Evolutionary conservation across 2,797 vertebrate species (phyloP), one percentile per base, ranked within the genome.

Genomic region (Chelidonichthys spinosus): DNA sequence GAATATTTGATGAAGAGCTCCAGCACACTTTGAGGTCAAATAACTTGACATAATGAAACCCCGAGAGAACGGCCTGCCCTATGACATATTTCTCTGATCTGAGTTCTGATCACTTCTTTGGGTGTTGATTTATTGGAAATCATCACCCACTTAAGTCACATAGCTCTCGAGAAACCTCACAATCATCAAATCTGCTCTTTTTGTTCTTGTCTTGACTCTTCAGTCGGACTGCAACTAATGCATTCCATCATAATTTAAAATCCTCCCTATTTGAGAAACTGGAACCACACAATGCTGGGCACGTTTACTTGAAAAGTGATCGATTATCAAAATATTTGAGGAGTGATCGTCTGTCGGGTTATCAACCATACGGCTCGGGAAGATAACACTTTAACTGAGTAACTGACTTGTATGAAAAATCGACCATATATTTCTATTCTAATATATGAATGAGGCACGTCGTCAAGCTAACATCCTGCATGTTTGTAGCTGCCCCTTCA

Each of bases 1-100:
- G 72, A 87, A 89, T 88, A 86, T 90, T 91, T 74, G 83, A 90
- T 89, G 25, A 89, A 89, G 85, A 84, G 79, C 76, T 76, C n/a
- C 82, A 66, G 74, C 82, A 76, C 89, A 72, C 84, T 88, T 83
- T 79, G 87, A 89, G 86, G 87, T 87, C 78, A 78, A 87, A 84
- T 78, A 72, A 73, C 85, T 88, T 85, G 78, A 83, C 87, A 84
- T 78, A 82, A 87, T 88, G 78, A 85, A 88, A 79, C 63, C 76
- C 71, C 15, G 7, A 52, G 85, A 89, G 81, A 82, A 76, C 74
- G 52, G 44, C 4, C 54, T 1, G 59, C 40, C 63, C 25, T 74
- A 86, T 82, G 54, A 64, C 42, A 36, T 10, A 37, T 50, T 44
- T 64, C 25, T 72, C 59, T 49, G 50, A 63, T 44, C 25, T 5